A percentile compares a stretch with the other conserved stretches of the same genome.
These are phyloP conservation scores for Esox masquinongy DNA, from an alignment of 2,797 vertebrate species.

Conservation along the genomic window DNA sequence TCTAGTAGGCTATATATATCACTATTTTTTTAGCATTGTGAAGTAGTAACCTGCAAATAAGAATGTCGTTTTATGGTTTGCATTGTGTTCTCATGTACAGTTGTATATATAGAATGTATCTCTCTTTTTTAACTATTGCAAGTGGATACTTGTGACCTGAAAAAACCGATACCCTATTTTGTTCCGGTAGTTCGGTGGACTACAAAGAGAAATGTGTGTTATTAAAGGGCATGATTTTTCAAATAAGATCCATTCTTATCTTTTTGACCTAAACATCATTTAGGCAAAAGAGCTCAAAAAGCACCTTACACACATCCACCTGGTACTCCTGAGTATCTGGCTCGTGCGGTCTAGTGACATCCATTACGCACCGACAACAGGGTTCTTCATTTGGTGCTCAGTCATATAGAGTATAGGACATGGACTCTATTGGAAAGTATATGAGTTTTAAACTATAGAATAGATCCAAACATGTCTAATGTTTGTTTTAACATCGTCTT, in stretches of 20 bases:
- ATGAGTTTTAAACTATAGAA: not conserved
- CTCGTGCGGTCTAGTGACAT: constrained; percentile 25
- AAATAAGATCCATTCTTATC: not conserved
- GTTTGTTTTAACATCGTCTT: not conserved
- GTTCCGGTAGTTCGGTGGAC: not conserved
- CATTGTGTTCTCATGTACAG: too few species aligned
- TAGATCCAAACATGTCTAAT: not conserved
- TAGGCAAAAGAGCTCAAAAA: not conserved
- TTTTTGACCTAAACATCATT: not conserved
- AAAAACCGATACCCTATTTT: not conserved
- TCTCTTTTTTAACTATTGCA: too few species aligned
- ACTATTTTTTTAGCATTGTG: too few species aligned
- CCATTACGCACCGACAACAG: not conserved
- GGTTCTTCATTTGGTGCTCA: not conserved
- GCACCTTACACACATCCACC: not conserved
- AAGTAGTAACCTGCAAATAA: too few species aligned
- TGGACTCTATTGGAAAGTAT: not conserved
- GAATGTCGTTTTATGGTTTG: too few species aligned
- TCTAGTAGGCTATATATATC: too few species aligned
- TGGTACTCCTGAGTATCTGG: constrained; percentile 9
- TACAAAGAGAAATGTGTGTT: not conserved
- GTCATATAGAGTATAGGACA: not conserved
- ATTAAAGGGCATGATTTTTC: not conserved
- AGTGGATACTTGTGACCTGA: too few species aligned
- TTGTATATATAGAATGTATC: too few species aligned